phyloP scores from a whole-genome alignment of 1,140 invertebrate species.

The Trichonephila inaurata region DNA sequence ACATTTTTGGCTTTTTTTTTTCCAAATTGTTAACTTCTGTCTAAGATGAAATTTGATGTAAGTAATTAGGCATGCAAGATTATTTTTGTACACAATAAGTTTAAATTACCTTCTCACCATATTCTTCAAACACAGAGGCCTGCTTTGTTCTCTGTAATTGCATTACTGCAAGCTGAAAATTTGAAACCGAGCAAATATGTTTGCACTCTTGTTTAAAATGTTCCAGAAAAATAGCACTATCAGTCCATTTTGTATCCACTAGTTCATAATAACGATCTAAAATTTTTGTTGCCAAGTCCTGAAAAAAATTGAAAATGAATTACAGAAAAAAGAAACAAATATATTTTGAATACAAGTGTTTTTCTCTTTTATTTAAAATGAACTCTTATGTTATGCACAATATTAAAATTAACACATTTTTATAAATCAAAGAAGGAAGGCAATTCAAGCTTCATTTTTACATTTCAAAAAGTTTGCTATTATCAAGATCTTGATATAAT shows the following conservation, averaged over 20 bases:
- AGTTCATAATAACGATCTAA: background rate
- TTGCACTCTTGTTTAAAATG: constrained; percentile 56
- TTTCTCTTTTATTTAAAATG: too few relatives aligned
- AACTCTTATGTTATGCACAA: too few relatives aligned
- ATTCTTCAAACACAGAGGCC: constrained; percentile 52
- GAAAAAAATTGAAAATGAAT: background rate
- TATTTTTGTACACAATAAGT: background rate
- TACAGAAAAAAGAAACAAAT: background rate
- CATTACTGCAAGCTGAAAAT: constrained; percentile 64
- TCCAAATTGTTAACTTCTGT: too few relatives aligned
- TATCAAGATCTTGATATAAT: too few relatives aligned
- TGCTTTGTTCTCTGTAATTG: constrained; percentile 47
- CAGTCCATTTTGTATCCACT: constrained; percentile 29
- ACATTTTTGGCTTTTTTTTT: too few relatives aligned
- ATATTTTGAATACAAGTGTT: too few relatives aligned
- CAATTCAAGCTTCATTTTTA: too few relatives aligned
- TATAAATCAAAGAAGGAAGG: background rate
- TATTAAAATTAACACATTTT: too few relatives aligned
- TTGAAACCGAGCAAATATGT: constrained; percentile 30
- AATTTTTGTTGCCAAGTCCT: constrained; percentile 34
- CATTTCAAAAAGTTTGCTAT: too few relatives aligned
- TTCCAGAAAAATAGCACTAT: constrained; percentile 45
- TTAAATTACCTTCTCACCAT: constrained; percentile 41
- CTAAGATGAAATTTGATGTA: too few relatives aligned
- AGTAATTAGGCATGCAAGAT: too few relatives aligned